Percentiles rank a stretch among this genome's conserved stretches.
Conservation (phyloP, 2,113 vertebrate species). For the Poecile atricapillus region DNA sequence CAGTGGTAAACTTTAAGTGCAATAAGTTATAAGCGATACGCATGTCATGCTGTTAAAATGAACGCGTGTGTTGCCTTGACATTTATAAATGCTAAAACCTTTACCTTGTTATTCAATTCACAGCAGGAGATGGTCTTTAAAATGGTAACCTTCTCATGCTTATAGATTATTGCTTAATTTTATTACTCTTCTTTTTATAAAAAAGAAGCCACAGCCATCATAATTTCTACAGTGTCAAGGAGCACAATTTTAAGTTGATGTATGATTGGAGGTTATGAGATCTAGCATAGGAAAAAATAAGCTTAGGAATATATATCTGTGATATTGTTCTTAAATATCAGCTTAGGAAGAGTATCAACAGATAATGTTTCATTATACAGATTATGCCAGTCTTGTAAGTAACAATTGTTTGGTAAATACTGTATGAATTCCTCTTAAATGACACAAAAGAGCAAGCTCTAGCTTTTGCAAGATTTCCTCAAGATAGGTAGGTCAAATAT, state of each 20-base stretch:
- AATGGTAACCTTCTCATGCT: neutral
- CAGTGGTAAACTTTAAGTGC: neutral
- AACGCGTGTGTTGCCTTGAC: neutral
- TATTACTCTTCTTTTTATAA: conserved; percentile 26
- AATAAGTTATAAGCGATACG: neutral
- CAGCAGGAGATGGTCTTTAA: conserved; percentile 18
- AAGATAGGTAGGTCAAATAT: neutral
- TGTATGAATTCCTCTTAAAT: neutral
- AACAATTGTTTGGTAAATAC: neutral
- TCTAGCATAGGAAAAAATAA: neutral
- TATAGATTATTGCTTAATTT: conserved; percentile 24
- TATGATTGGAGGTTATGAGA: neutral
- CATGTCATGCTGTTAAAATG: conserved; percentile 8
- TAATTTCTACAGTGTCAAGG: neutral
- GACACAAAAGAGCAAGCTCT: neutral
- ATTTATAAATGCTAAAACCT: conserved; percentile 46
- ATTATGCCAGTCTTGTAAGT: neutral
- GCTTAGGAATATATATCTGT: neutral
- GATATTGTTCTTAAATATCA: neutral
- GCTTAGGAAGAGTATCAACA: neutral
- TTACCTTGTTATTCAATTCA: conserved; percentile 25
- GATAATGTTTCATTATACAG: neutral
- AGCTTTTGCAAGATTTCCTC: neutral
- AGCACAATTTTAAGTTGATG: neutral
- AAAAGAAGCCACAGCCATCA: neutral